Percentiles rank a stretch among this genome's conserved stretches.
phyloP scores from a whole-genome alignment of 2,797 vertebrate genomes.

The Ptychadena robeensis region DNA sequence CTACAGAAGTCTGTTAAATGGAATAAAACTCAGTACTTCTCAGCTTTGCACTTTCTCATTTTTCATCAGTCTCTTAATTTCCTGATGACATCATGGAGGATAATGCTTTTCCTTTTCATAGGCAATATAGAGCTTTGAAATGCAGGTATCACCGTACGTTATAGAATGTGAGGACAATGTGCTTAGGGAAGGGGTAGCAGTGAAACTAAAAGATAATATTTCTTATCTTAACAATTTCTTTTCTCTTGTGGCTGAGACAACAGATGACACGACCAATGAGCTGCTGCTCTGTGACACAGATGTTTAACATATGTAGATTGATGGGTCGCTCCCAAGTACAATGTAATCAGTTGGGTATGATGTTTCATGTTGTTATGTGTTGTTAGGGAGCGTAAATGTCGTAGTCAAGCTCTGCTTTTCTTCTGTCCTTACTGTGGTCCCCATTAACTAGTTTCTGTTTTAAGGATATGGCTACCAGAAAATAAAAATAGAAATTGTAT shows the following conservation, averaged over 20 bases:
- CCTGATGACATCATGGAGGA: conserved; percentile 23
- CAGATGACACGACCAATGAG: neutral
- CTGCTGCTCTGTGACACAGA: conserved; percentile 33
- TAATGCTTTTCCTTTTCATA: conserved; percentile 14
- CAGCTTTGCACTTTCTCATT: conserved; percentile 15
- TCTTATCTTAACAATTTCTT: neutral
- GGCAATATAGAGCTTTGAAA: conserved; percentile 16
- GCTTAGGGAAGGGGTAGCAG: neutral
- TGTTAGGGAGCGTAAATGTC: conserved; percentile 51
- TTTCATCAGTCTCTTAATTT: conserved; percentile 34
- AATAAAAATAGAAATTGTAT: neutral
- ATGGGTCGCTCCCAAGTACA: conserved; percentile 14
- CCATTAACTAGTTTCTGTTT: neutral
- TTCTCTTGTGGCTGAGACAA: conserved; percentile 16
- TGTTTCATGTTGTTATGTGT: conserved; percentile 34
- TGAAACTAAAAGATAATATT: neutral
- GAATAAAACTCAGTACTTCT: conserved; percentile 32
- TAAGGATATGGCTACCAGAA: neutral
- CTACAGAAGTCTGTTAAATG: conserved; percentile 48
- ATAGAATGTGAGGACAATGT: conserved; percentile 21
- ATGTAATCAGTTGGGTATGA: conserved; percentile 47
- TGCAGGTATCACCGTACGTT: conserved; percentile 38
- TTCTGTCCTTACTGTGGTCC: neutral
- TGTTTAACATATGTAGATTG: conserved; percentile 41
- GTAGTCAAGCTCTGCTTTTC: conserved; percentile 27